phyloP scores from a whole-genome alignment of 2,888 invertebrate genomes.

The Acleris emargana region DNA sequence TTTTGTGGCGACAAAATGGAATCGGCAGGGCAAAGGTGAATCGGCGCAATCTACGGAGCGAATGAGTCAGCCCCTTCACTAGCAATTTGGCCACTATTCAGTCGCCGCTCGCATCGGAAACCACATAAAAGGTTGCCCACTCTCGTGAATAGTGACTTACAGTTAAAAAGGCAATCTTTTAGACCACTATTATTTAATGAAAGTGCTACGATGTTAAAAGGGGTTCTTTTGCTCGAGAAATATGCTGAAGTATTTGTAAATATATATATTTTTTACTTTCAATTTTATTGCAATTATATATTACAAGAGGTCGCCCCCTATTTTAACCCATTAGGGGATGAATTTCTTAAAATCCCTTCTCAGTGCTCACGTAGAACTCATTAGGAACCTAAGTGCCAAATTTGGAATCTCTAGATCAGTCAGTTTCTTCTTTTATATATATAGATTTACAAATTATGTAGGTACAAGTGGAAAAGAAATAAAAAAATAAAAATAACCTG shows the following conservation, averaged over 20 bases:
- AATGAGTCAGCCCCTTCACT: constrained; percentile 70
- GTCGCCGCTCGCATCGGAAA: constrained; percentile 65
- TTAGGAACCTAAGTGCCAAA: no score
- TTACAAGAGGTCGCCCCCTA: no score
- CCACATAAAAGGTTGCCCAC: constrained; percentile 70
- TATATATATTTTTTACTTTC: no score
- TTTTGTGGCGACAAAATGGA: constrained; percentile 45
- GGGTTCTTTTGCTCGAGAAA: background rate
- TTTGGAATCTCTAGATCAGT: no score
- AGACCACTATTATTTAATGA: constrained; percentile 19
- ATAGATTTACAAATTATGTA: no score
- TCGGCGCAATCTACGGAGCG: constrained; percentile 64
- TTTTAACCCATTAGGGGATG: no score
- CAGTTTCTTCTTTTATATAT: no score
- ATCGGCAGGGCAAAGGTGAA: constrained; percentile 61
- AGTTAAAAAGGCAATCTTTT: constrained; percentile 54
- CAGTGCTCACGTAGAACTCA: no score
- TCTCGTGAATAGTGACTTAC: constrained; percentile 53
- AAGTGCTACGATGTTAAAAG: constrained; percentile 12
- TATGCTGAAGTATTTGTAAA: background rate
- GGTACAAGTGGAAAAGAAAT: no score
- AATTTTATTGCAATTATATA: no score
- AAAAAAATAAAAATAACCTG: no score
- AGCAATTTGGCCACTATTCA: constrained; percentile 77
- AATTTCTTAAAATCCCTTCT: no score